Conservation (phyloP, 1,140 invertebrate genomes). For the Halotydeus destructor region DNA sequence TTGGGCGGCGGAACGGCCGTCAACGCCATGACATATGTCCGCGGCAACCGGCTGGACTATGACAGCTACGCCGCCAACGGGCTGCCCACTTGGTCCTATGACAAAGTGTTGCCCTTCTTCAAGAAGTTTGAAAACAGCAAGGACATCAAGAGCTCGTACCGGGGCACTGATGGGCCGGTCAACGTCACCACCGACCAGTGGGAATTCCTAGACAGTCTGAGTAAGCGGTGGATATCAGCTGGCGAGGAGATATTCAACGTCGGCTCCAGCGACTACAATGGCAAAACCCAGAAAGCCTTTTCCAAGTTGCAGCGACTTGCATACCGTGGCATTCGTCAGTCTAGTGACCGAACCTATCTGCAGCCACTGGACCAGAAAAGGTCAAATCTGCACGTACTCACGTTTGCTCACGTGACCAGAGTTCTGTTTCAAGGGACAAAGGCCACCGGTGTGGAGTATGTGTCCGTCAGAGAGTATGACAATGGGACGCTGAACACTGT, state of each 20-base stretch:
- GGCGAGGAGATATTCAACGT: too few relatives aligned
- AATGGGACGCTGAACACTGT: conserved; percentile 39
- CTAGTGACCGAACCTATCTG: conserved; percentile 68
- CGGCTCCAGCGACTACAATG: conserved; percentile 73
- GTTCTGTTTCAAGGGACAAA: conserved; percentile 62
- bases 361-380: conserved; percentile 56
- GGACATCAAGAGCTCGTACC: too few relatives aligned
- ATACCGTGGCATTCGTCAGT: conserved; percentile 63
- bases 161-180: too few relatives aligned
- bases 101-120: conserved; percentile 45
- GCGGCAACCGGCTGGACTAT: conserved; percentile 65
- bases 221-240: too few relatives aligned
- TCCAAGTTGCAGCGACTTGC: conserved; percentile 50
- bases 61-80: conserved; percentile 58
- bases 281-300: conserved; percentile 41
- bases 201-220: too few relatives aligned
- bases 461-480: conserved; percentile 42
- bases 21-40: conserved; percentile 69
- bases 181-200: too few relatives aligned
- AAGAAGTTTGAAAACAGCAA: conserved; percentile 28
- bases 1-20: conserved; percentile 46
- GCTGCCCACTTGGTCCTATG: conserved; percentile 67
- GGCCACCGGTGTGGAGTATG: conserved; percentile 52
- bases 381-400: conserved; percentile 60
- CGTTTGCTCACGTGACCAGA: conserved; percentile 55